Evolutionary conservation across 1,140 invertebrate genomes (phyloP).

Genomic region (Rhizoglyphus robini): DNA sequence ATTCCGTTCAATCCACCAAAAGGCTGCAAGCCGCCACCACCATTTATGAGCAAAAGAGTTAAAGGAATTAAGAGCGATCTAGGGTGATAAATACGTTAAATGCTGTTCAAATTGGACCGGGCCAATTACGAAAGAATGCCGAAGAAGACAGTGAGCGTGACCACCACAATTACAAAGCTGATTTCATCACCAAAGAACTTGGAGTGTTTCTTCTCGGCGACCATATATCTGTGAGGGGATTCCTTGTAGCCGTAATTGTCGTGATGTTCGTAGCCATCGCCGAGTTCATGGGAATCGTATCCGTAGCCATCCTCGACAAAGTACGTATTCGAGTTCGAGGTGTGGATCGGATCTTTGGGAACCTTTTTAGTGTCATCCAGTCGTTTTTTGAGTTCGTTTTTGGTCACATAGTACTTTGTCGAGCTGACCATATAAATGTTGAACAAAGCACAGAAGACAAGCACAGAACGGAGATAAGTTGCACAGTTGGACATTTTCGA

Average conservation of each 20-base stretch:
- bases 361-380: not conserved
- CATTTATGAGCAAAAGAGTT: conserved; percentile 1
- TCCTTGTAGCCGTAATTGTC: not conserved
- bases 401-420: not conserved
- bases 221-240: not conserved
- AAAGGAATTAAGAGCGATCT: conserved; percentile 11
- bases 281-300: not conserved
- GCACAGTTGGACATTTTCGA: too few relatives aligned
- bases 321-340: not conserved
- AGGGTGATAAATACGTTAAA: not conserved
- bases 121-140: not conserved
- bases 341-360: not conserved
- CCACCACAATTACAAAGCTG: conserved; percentile 3
- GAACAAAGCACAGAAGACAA: not conserved
- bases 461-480: too few relatives aligned
- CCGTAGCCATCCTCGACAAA: not conserved
- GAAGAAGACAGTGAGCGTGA: conserved; percentile 3
- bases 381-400: not conserved
- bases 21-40: not conserved
- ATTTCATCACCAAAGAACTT: conserved; percentile 9
- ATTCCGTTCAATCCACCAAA: not conserved
- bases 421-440: not conserved
- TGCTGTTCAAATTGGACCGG: not conserved
- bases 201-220: not conserved
- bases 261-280: not conserved